Conservation (phyloP, 2,888 invertebrate genomes). For the Drosophila greeni region DNA sequence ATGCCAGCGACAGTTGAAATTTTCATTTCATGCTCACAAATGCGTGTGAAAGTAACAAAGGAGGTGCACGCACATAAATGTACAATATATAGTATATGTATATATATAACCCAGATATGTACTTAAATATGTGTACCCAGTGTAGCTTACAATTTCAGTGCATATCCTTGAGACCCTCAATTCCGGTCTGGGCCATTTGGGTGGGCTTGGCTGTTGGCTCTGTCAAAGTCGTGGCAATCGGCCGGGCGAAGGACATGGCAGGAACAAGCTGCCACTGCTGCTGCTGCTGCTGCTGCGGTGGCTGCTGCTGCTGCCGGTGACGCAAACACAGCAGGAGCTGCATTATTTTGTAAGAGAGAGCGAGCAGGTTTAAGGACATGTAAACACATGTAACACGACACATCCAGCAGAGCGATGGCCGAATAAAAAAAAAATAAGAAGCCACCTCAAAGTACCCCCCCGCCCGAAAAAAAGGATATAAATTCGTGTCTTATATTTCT, state of each 20-base stretch:
- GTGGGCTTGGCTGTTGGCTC: conserved; percentile 17
- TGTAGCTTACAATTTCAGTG: conserved; percentile 48
- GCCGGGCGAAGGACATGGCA: conserved; percentile 45
- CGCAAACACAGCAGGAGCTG: conserved; percentile 51
- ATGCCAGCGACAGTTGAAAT: conserved; percentile 45
- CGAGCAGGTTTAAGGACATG: conserved; percentile 52
- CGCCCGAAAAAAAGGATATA: conserved; percentile 4
- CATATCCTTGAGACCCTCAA: conserved; percentile 48
- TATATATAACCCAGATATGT: conserved; percentile 5
- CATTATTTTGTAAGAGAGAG: conserved; percentile 58
- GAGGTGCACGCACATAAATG: conserved; percentile 12
- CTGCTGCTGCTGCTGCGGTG: conserved; percentile 36
- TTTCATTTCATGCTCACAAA: conserved; percentile 55
- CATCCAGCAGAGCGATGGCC: conserved; percentile 32
- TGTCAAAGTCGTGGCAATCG: conserved; percentile 33
- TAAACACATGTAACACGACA: conserved; percentile 58
- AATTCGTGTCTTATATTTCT: conserved; percentile 9
- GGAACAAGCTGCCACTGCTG: conserved; percentile 29
- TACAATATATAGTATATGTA: no score
- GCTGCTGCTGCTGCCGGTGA: conserved; percentile 45
- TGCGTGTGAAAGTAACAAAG: conserved; percentile 48
- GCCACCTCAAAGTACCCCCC: conserved; percentile 12
- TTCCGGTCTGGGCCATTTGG: conserved; percentile 31
- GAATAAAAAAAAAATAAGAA: conserved; percentile 22
- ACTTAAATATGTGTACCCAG: conserved; percentile 30